Evolutionary conservation across 2,113 vertebrate species (phyloP), one percentile per base, ranked within the genome.

Genomic region (Cariama cristata): DNA sequence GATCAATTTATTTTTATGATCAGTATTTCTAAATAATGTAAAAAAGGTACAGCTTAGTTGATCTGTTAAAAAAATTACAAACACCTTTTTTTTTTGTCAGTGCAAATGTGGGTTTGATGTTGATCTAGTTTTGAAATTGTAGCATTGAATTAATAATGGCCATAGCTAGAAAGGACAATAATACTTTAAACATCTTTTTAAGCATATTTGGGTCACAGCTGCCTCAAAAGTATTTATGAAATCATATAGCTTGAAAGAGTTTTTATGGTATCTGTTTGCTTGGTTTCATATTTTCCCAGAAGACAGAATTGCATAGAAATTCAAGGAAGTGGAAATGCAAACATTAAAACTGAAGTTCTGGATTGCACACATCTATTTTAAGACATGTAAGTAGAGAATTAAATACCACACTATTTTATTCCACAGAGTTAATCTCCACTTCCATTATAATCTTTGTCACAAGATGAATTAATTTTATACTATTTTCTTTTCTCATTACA

Each of bases 381-480:
- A 96, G 96, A 91, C 28, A 47, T 50, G 28, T 84, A 93, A 86
- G 76, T 76, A 81, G 33, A 88, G 71, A 96, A 91, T 92, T 95
- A 92, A 86, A 91, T 90, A 90, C 26, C 26, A 76, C 60, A 55
- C 72, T 91, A 83, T 89, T 98, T 88, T 95, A 91, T 97, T 94
- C 58, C 47, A 71, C 71, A 45, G 50, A 95, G 79, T 77, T 96
- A 91, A 89, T 96, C 93, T 86, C 42, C 6, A 91, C 14, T 50
- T 91, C 76, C 62, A 88, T 97, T 94, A 94, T 18, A 75, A 72
- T 91, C 92, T 92, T 71, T 19, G 60, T 97, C 93, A 96, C 56
- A 97, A 96, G 90, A 98, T 95, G 88, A 97, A 97, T 97, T 97
- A 79, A 97, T 97, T 95, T 96, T 88, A 86, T 87, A 81, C 50